Evolutionary conservation across 1,140 invertebrate genomes (phyloP), one percentile per base, ranked within the genome.

Genomic region (Onthophagus taurus): DNA sequence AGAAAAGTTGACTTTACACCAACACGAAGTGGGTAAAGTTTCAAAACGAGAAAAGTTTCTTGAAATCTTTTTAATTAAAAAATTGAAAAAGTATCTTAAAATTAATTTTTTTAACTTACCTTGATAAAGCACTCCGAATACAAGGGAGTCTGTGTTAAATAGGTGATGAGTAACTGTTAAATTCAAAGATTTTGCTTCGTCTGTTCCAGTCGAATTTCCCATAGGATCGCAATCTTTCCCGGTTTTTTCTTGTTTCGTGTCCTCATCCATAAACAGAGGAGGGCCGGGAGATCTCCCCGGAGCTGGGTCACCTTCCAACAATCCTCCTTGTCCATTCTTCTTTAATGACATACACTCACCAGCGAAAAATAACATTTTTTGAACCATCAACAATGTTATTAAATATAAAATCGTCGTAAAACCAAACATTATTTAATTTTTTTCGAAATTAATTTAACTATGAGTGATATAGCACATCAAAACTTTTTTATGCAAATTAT

Each of bases 71-170:
- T n/a, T n/a, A n/a, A n/a, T n/a, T n/a, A n/a, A n/a, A n/a, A n/a
- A n/a, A n/a, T n/a, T n/a, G n/a, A n/a, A n/a, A n/a, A n/a, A n/a
- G n/a, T n/a, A n/a, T n/a, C n/a, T n/a, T n/a, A n/a, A n/a, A n/a
- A n/a, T 29, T 29, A 29, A 29, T 29, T 29, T n/a, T 12, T n/a
- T 29, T 16, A 3, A 16, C 8, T 37, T 38, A 38, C 36, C 23
- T 38, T 38, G 19, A 38, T 38, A 38, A 20, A 38, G 8, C 8
- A 38, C 14, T 26, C 36, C 36, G 8, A 38, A 38, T 12, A 38
- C 36, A 11, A 38, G 16, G 13, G 9, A 9, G 23, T 38, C 36
- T 7, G 36, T 38, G 11, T 26, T 38, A 12, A 38, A 38, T 11
- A 38, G 14, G 9, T 4, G 23, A 24, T 38, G 36, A 2, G 11